Evolutionary conservation across 2,888 invertebrate genomes (phyloP).

Genomic region (Drosophila histrio): DNA sequence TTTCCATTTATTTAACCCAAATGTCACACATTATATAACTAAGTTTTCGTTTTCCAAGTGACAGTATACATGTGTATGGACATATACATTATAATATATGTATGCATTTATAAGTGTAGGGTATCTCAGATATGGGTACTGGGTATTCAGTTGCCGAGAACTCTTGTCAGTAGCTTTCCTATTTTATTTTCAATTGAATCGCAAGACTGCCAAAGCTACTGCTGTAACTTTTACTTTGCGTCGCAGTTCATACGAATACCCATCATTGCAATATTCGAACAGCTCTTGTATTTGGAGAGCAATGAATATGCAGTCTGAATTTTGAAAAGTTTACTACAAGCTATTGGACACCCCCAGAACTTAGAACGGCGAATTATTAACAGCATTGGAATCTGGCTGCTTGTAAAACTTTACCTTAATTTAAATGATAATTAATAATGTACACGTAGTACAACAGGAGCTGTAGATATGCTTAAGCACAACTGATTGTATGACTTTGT

Average conservation of each 20-base stretch:
- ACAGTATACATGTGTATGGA: neutral
- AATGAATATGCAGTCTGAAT: constrained; percentile 24
- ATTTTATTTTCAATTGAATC: constrained; percentile 56
- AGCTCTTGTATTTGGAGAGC: neutral
- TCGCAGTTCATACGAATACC: constrained; percentile 42
- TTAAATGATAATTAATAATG: constrained; percentile 24
- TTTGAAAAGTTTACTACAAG: constrained; percentile 61
- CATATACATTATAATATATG: neutral
- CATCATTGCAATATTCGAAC: constrained; percentile 17
- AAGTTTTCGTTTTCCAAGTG: neutral
- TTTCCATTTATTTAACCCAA: neutral
- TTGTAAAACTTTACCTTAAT: constrained; percentile 52
- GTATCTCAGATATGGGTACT: neutral
- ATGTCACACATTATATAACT: neutral
- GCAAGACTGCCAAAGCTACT: constrained; percentile 21
- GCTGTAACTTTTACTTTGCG: constrained; percentile 36
- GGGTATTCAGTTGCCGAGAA: no score
- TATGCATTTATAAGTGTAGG: neutral
- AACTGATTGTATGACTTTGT: neutral
- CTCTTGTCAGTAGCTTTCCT: neutral
- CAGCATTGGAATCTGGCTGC: constrained; percentile 27
- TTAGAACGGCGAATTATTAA: constrained; percentile 43
- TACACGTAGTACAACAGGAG: neutral
- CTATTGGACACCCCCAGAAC: constrained; percentile 58
- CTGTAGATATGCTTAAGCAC: neutral